Evolutionary conservation across 2,797 vertebrate species (phyloP), one percentile per base, ranked within the genome.

Genomic region (Odontamblyopus lacepedii): DNA sequence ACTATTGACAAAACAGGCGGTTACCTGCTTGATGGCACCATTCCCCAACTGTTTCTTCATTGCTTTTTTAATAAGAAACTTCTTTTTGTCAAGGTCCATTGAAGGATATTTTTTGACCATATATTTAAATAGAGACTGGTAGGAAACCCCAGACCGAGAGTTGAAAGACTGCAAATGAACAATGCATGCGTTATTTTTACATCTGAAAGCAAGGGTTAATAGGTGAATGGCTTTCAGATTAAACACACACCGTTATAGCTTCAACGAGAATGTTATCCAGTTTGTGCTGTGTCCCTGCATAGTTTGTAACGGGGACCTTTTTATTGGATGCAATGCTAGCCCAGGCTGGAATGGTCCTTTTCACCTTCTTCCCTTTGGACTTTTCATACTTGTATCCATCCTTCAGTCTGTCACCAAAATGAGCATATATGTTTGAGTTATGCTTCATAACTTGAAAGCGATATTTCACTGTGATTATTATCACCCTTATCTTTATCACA

Each of bases 181-280:
- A 18, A 64, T 0, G 6, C 2, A 8, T n/a, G 11, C 8, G 18
- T 66, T 66, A 66, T 9, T 19, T 18, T 41, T 2, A 3, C 57
- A 27, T 1, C 29, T 27, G 4, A 32, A n/a, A 12, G 9, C 9
- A 16, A 6, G n/a, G 1, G 2, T 51, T 38, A 57, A 57, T 18
- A 11, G 1, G 1, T 44, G 32, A 53, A 57, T 18, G 5, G 32
- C 13, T 41, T 41, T 18, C 51, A 23, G 18, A 29, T 8, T n/a
- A 15, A 9, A 73, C 70, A 88, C 86, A 84, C 76, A 96, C 97
- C 95, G 94, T 94, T 76, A 99, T 95, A 41, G 98, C 98, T 88
- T 99, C 98, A 0, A 97, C 94, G 69, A 99, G 88, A 82, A 99
- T 95, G n/a, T 96, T 95, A 80, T 99, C 96, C 94, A 98, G 94